Conservation (phyloP, 1,140 invertebrate genomes). For the Babylonia areolata region DNA sequence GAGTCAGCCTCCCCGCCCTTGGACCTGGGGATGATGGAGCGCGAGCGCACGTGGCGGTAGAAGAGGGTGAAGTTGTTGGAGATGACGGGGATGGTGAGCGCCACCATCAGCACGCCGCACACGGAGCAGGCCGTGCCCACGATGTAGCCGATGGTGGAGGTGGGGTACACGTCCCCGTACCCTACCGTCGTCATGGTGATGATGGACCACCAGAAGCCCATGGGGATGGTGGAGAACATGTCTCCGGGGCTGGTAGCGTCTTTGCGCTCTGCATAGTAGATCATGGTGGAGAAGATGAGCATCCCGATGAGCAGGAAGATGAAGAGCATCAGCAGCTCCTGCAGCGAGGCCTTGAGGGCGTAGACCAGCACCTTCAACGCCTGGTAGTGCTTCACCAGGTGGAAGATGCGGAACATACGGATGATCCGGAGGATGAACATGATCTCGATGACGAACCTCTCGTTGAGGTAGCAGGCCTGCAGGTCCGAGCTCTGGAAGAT, state of each 20-base stretch:
- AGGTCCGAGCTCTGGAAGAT: constrained; percentile 60
- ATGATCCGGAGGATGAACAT: constrained; percentile 72
- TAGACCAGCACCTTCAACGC: constrained; percentile 72
- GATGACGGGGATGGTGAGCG: constrained; percentile 73
- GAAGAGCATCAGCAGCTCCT: constrained; percentile 83
- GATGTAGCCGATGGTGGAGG: constrained; percentile 78
- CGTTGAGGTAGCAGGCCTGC: constrained; percentile 67
- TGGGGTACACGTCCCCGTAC: constrained; percentile 75
- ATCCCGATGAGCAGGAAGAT: constrained; percentile 98
- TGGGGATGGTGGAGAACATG: constrained; percentile 70
- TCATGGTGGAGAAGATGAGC: constrained; percentile 97
- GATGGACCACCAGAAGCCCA: constrained; percentile 79
- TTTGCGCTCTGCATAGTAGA: constrained; percentile 95
- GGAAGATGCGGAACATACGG: constrained; percentile 74
- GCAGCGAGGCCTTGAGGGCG: constrained; percentile 70
- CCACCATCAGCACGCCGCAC: constrained; percentile 68
- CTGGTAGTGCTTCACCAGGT: constrained; percentile 72
- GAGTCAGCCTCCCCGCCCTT: constrained; percentile 41
- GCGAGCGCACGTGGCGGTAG: constrained; percentile 69
- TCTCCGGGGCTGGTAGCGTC: constrained; percentile 63
- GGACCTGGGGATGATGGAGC: constrained; percentile 48
- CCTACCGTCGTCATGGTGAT: constrained; percentile 80
- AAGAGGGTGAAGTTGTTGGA: constrained; percentile 74
- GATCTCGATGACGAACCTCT: constrained; percentile 67
- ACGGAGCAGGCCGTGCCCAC: constrained; percentile 69